Evolutionary conservation across 2,888 invertebrate genomes (phyloP), one percentile per base, ranked within the genome.

Genomic region (Cantharis nigra): DNA sequence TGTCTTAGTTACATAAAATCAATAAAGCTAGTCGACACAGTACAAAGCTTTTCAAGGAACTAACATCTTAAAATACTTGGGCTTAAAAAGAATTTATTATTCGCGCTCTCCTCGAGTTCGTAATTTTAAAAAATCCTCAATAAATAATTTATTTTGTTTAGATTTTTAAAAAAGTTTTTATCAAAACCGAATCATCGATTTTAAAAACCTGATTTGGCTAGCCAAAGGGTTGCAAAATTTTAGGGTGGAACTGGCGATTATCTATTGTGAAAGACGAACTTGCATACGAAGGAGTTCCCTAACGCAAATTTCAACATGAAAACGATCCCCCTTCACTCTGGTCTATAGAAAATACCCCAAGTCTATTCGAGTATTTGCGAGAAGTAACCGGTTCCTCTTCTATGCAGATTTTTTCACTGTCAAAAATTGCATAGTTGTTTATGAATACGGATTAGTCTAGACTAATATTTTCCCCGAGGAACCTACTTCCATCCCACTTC

Each of bases 1-100:
- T 87, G 86, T 88, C 88, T 88, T 88, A 88, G 88, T 88, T 88
- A 88, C 88, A 86, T 84, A 88, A 88, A 88, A 88, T 88, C 88
- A 87, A 88, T 88, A 88, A 86, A 88, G 88, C 88, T 88, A 88
- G 88, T 82, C 83, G 82, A 85, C 84, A 86, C 85, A 85, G 83
- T 78, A 78, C 75, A 78, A 78, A 78, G 82, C 84, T 82, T 83
- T 85, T 85, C 84, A 81, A 85, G 85, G 86, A 88, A 49, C 49
- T 86, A 87, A 87, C 86, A 87, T 87, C 87, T 87, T 87, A 87
- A 88, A 88, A 87, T 86, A 83, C 85, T 82, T 75, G 72, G 75
- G 79, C 79, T 81, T 81, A 80, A 80, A 85, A 85, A 84, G 84
- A 85, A 84, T 84, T 85, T 85, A 85, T 84, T 84, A 83, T 76